These are phyloP conservation scores for Serrognathus titanus DNA, from an alignment of 2,888 invertebrate genomes.

Conservation along the genomic window DNA sequence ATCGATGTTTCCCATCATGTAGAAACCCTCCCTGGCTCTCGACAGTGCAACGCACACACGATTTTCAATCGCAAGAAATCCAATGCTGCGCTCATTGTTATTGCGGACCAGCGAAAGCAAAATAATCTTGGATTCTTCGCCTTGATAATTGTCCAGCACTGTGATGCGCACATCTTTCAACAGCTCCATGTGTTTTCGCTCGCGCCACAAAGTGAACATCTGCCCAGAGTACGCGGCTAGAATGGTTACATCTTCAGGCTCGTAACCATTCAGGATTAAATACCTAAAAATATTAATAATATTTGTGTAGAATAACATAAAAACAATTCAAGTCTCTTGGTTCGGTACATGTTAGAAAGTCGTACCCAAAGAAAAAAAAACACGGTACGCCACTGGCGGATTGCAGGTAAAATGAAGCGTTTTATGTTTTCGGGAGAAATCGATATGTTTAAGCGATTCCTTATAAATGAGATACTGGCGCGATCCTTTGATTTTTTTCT, in stretches of 20 bases:
- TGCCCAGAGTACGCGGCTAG: slow-evolving; percentile 72
- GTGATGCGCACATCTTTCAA: slow-evolving; percentile 58
- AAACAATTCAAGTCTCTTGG: no score
- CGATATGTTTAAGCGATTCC: no score
- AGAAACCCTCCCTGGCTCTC: slow-evolving; percentile 67
- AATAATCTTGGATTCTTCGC: slow-evolving; percentile 76
- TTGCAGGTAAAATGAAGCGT: no score
- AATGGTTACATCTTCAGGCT: slow-evolving; percentile 64
- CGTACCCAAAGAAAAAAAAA: no score
- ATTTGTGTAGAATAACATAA: no score
- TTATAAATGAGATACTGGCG: no score
- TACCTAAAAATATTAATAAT: slow-evolving; percentile 38
- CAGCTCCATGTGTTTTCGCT: slow-evolving; percentile 36
- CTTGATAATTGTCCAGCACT: slow-evolving; percentile 78
- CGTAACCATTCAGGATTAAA: slow-evolving; percentile 60
- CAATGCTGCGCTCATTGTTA: slow-evolving; percentile 63
- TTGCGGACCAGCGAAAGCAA: slow-evolving; percentile 76
- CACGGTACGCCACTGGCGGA: no score
- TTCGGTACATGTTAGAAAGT: no score
- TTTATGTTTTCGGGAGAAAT: no score
- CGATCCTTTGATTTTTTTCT: no score
- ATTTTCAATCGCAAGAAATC: slow-evolving; percentile 67
- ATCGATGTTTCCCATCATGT: slow-evolving; percentile 70
- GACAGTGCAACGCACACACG: slow-evolving; percentile 77
- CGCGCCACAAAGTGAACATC: slow-evolving; percentile 56